phyloP scores from a whole-genome alignment of 2,888 invertebrate genomes.

The Synergus itoensis region DNA sequence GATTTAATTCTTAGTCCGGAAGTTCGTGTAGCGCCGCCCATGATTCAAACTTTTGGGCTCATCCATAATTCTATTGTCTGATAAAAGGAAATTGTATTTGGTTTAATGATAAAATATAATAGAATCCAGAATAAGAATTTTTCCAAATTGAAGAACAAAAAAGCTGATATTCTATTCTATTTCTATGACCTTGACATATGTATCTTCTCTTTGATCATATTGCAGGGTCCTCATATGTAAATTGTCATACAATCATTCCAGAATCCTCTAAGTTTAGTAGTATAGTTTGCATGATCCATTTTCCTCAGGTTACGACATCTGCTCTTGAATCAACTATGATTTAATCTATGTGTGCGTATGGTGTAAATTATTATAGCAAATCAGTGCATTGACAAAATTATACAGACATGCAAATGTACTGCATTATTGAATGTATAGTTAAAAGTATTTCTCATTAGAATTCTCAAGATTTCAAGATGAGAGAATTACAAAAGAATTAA shows the following conservation, averaged over 20 bases:
- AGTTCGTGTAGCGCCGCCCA: too few species aligned
- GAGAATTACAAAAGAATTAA: neutral
- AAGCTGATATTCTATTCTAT: neutral
- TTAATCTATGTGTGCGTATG: neutral
- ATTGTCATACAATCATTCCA: neutral
- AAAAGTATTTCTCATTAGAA: too few species aligned
- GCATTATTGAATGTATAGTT: too few species aligned
- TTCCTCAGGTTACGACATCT: neutral
- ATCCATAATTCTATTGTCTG: too few species aligned
- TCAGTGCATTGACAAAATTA: neutral
- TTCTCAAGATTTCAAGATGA: too few species aligned
- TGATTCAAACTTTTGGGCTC: too few species aligned
- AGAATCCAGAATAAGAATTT: too few species aligned
- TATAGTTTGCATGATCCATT: neutral
- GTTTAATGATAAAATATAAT: too few species aligned
- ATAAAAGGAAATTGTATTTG: too few species aligned
- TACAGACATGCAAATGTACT: too few species aligned
- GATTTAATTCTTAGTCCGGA: too few species aligned
- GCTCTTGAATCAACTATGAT: slow-evolving; percentile 13
- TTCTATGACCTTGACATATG: slow-evolving; percentile 7
- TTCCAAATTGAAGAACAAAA: neutral
- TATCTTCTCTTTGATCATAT: neutral
- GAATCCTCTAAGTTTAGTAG: neutral
- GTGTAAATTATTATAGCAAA: neutral
- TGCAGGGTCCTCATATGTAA: neutral